Conservation (phyloP, 1,140 invertebrate species). For the Acyrthosiphon pisum region DNA sequence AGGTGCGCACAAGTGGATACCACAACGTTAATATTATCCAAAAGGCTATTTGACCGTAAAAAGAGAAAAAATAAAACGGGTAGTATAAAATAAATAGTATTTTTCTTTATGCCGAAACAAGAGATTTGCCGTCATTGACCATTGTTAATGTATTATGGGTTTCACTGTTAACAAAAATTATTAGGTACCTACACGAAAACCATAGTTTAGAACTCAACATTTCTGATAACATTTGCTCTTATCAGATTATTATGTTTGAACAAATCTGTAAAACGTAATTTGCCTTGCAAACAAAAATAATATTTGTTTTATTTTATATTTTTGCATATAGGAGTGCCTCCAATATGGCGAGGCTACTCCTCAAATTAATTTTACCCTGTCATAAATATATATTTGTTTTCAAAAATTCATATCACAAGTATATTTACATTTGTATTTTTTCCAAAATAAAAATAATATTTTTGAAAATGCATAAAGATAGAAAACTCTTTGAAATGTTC, state of each 20-base stretch:
- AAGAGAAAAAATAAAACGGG: neutral
- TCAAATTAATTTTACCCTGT: no score
- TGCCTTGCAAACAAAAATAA: neutral
- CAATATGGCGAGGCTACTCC: no score
- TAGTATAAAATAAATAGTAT: neutral
- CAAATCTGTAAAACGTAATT: neutral
- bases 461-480: neutral
- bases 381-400: no score
- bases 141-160: neutral
- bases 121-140: neutral
- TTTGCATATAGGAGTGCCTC: no score
- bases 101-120: neutral
- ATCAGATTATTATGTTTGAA: neutral
- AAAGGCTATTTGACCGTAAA: neutral
- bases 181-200: neutral
- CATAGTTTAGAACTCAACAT: neutral
- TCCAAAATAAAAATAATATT: neutral
- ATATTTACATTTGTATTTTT: no score
- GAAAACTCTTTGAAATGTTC: neutral
- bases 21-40: neutral
- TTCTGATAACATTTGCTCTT: neutral
- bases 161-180: neutral
- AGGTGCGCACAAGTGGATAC: neutral
- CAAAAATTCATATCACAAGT: no score
- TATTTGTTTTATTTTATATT: no score